Evolutionary conservation across 1,140 invertebrate genomes (phyloP).

Genomic region (Diabrotica undecimpunctata): DNA sequence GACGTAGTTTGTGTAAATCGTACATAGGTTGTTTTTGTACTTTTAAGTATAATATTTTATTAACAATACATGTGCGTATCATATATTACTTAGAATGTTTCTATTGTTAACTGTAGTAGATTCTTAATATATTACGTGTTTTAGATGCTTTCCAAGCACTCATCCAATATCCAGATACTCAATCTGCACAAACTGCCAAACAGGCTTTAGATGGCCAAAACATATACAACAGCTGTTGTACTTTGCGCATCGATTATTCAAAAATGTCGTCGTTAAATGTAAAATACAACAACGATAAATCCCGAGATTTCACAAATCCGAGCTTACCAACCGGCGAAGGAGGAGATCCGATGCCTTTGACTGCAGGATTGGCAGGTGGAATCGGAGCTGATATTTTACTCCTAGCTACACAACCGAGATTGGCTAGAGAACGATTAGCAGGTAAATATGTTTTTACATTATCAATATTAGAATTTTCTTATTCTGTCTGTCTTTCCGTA

Average conservation of each 20-base stretch:
- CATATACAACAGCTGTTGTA: conserved; percentile 98
- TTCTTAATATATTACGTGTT: no score
- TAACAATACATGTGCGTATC: no score
- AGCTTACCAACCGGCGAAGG: conserved; percentile 89
- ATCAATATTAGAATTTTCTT: no score
- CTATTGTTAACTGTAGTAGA: no score
- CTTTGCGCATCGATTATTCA: conserved; percentile 98
- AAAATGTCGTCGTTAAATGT: conserved; percentile 97
- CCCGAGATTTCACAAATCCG: conserved; percentile 97
- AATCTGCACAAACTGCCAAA: conserved; percentile 94
- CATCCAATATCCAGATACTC: conserved; percentile 96
- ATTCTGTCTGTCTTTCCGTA: no score
- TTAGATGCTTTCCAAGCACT: conserved; percentile 98
- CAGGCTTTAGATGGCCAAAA: conserved; percentile 96
- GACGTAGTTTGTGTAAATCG: no score
- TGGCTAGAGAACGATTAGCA: conserved; percentile 48
- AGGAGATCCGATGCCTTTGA: conserved; percentile 51
- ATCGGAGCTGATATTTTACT: conserved; percentile 54
- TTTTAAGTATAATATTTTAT: no score
- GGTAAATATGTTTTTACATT: conserved; percentile 30
- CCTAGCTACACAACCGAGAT: conserved; percentile 47
- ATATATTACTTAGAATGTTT: no score
- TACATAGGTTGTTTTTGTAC: no score
- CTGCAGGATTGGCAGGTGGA: conserved; percentile 56
- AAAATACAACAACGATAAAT: conserved; percentile 99